Base-by-base conservation (phyloP, 2,113 vertebrate genomes). In the Trichomycterus rosablanca region DNA sequence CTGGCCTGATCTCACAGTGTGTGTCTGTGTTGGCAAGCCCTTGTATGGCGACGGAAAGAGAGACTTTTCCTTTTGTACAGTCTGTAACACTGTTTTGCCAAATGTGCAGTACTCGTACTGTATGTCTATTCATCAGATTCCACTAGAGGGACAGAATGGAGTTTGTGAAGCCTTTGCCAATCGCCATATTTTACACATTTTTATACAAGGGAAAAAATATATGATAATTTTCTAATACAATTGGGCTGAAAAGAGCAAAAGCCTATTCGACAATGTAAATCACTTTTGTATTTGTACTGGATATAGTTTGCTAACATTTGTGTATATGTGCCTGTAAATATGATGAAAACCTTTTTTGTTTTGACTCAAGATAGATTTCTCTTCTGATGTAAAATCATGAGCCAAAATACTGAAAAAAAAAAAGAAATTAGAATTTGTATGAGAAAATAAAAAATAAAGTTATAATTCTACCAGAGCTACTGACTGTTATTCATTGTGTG, bases 261-360 rank as follows among this genome's bases (percentile, higher is more conserved):
- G 48, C 54, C 64, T 28, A 54, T 59, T 56, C 51, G 63, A 11
- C 48, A 68, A 50, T 59, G 40, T 66, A 42, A 62, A 48, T 35
- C 70, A 59, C 63, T 79, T 84, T 84, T 82, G 63, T 81, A 80
- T 72, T 63, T 70, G 71, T 75, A 74, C 57, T 77, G 78, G 83
- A 80, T 79, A 83, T 78, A 82, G 82, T 85, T 84, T 86, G 78
- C 68, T 84, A 82, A 78, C 73, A 59, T 62, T 66, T 66, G 75
- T 87, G 83, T 84, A 85, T 77, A 84, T 85, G 76, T 82, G 73
- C 57, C 72, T 88, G 84, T 86, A 86, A 83, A 87, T 86, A 83
- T 62, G 59, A 67, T 15, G 59, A 68, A 68, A 26, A 8, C 7
- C 37, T 67, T 32, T 40, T 56, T 45, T 9, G 40, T 26, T 24